Conservation (phyloP, 2,113 vertebrate genomes). For the Lasiurus borealis region DNA sequence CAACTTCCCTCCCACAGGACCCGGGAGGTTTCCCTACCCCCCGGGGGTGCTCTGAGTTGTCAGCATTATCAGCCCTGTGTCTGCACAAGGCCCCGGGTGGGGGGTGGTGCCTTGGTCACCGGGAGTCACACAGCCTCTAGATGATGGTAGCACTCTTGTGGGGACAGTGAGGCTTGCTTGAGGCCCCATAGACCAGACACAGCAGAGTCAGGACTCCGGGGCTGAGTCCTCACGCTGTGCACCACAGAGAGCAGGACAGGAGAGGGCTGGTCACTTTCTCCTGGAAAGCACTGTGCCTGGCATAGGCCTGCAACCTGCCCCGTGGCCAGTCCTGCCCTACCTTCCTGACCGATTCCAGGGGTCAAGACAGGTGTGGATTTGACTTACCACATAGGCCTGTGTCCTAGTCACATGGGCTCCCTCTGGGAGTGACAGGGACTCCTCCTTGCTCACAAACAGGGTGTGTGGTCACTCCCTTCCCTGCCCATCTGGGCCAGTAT, state of each 20-base stretch:
- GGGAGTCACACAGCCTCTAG: neutral
- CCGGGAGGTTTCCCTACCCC: rapidly evolving
- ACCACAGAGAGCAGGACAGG: neutral
- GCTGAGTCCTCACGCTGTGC: rapidly evolving
- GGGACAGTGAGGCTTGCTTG: neutral
- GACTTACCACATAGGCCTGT: rapidly evolving
- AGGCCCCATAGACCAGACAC: neutral
- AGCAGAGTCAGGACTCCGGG: neutral
- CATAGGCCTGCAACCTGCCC: neutral
- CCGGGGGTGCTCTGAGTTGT: neutral
- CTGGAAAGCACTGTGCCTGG: neutral
- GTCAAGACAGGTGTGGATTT: neutral
- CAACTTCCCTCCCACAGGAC: rapidly evolving
- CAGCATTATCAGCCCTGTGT: neutral
- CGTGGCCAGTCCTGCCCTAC: rapidly evolving
- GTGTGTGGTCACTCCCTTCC: neutral
- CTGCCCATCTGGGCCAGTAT: neutral
- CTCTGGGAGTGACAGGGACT: neutral
- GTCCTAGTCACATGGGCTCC: neutral
- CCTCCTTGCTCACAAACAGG: neutral
- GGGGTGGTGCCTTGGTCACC: rapidly evolving
- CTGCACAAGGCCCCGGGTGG: neutral
- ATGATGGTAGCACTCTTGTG: neutral
- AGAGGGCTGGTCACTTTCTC: neutral
- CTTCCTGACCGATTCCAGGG: neutral